Conservation (phyloP, 2,797 vertebrate genomes). For the Sphenopsis melanotis region DNA sequence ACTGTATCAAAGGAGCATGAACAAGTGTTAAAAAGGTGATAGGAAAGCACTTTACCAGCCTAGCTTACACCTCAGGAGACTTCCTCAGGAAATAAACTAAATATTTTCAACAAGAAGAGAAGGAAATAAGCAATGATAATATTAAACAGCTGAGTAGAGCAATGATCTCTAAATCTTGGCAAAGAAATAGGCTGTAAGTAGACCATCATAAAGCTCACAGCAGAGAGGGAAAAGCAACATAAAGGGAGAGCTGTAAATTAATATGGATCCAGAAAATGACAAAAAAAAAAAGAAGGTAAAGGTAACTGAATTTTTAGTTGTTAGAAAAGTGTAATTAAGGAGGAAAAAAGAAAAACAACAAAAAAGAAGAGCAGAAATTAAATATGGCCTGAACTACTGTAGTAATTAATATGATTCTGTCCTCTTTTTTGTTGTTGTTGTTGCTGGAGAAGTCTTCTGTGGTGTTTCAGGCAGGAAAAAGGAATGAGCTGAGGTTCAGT, state of each 20-base stretch:
- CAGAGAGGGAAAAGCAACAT: background rate
- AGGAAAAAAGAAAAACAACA: too few species aligned
- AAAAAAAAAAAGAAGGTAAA: background rate
- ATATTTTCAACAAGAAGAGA: background rate
- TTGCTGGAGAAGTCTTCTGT: background rate
- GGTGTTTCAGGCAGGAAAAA: background rate
- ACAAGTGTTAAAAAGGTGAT: background rate
- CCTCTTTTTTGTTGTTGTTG: too few species aligned
- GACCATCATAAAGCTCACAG: background rate
- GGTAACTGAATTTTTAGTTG: background rate
- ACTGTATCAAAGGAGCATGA: background rate
- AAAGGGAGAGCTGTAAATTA: background rate
- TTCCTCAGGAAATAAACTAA: background rate
- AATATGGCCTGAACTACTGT: background rate
- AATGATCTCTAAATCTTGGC: background rate
- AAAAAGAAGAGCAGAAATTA: background rate
- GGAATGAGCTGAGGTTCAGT: background rate
- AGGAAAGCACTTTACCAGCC: background rate
- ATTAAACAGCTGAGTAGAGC: background rate
- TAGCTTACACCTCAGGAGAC: background rate
- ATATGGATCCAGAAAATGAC: background rate
- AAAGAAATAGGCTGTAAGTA: background rate
- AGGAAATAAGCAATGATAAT: background rate
- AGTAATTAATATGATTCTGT: background rate
- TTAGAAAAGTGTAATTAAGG: background rate